Conservation (phyloP, 2,888 invertebrate genomes). For the Syrphus vitripennis region DNA sequence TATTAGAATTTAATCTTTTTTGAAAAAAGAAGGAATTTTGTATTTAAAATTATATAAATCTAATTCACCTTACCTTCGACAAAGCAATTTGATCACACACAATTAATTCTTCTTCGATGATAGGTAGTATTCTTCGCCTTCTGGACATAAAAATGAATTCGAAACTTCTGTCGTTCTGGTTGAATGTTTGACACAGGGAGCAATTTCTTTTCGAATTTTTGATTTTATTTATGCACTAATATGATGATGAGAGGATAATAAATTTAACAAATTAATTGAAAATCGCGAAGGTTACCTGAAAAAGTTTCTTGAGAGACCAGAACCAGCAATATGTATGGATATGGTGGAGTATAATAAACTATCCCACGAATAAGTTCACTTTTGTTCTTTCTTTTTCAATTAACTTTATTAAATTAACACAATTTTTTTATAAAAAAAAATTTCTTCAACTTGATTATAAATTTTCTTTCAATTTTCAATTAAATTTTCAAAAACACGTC, state of each 20-base stretch:
- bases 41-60: conserved; percentile 55
- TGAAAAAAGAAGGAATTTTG: conserved; percentile 18
- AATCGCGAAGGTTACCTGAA: conserved; percentile 65
- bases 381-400: conserved; percentile 7
- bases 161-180: conserved; percentile 22
- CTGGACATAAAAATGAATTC: conserved; percentile 36
- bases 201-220: background rate
- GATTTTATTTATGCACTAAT: conserved; percentile 41
- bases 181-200: conserved; percentile 36
- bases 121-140: conserved; percentile 4
- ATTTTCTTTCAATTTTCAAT: conserved; percentile 52
- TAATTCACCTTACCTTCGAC: conserved; percentile 57
- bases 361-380: conserved; percentile 31
- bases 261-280: conserved; percentile 38
- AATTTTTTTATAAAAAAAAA: conserved; percentile 48
- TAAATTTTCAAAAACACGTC: conserved; percentile 78
- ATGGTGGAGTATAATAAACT: conserved; percentile 17
- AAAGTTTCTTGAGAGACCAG: conserved; percentile 29
- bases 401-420: conserved; percentile 24
- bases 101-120: conserved; percentile 7
- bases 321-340: background rate
- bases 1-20: background rate
- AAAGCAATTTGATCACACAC: conserved; percentile 49
- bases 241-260: conserved; percentile 33
- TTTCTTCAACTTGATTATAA: conserved; percentile 70